Percentiles rank a stretch among this genome's conserved stretches.
These are phyloP conservation scores for Parasteatoda tepidariorum DNA, from an alignment of 1,140 invertebrate genomes.

Conservation along the genomic window DNA sequence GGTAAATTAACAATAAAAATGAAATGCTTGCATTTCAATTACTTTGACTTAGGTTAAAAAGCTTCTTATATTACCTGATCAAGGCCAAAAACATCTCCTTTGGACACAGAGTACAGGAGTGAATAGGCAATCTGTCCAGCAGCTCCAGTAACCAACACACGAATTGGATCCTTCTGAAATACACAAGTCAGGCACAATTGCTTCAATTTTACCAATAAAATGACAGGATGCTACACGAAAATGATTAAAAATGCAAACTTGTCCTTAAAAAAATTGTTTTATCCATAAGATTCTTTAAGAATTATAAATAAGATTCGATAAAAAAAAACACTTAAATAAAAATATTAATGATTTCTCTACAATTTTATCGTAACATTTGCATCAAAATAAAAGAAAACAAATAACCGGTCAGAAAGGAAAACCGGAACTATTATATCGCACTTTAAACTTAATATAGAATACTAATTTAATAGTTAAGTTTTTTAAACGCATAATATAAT, in stretches of 20 bases:
- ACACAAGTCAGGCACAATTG: too few species aligned
- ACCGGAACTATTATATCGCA: background rate
- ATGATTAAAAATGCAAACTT: too few species aligned
- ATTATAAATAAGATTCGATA: background rate
- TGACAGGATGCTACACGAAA: too few species aligned
- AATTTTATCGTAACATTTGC: too few species aligned
- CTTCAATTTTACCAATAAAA: too few species aligned
- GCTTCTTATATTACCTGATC: conserved; percentile 82
- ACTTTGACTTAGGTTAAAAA: too few species aligned
- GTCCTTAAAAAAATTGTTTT: too few species aligned
- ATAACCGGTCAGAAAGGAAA: background rate
- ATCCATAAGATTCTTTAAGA: background rate
- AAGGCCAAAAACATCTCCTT: conserved; percentile 95
- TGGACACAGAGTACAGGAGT: conserved; percentile 90
- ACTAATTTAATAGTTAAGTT: background rate
- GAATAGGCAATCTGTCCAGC: conserved; percentile 99
- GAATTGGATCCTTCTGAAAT: conserved; percentile 50
- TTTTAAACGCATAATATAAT: background rate
- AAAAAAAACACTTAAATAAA: background rate
- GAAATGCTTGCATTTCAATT: too few species aligned
- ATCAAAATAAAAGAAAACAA: too few species aligned
- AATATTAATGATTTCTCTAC: too few species aligned
- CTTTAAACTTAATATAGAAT: background rate
- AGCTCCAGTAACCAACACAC: conserved; percentile 95
- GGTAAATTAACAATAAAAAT: too few species aligned